These are phyloP conservation scores for Triplophysa bombifrons DNA, from an alignment of 2,797 vertebrate species.

Conservation along the genomic window DNA sequence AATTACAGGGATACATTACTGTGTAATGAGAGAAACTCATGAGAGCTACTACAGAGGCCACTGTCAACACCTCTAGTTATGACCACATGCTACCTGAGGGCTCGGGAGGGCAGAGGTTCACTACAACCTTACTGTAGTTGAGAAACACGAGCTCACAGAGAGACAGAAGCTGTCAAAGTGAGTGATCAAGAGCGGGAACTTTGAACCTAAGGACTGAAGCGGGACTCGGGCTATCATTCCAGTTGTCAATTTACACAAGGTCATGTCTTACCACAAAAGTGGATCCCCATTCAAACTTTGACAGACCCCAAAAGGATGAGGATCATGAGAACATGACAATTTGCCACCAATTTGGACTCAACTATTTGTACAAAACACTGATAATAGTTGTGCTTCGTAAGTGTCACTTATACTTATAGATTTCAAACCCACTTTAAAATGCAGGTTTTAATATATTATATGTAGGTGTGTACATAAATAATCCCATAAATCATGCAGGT, in stretches of 20 bases:
- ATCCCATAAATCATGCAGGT: not conserved
- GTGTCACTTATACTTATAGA: not conserved
- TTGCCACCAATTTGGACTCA: slow-evolving; percentile 37
- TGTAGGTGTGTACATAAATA: not conserved
- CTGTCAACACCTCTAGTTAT: slow-evolving; percentile 79
- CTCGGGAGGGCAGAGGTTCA: slow-evolving; percentile 59
- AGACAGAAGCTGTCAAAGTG: slow-evolving; percentile 55
- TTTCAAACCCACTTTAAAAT: no score
- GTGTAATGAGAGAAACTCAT: slow-evolving; percentile 72
- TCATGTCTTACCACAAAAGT: slow-evolving; percentile 18
- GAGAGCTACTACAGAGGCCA: slow-evolving; percentile 71
- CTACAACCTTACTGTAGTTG: slow-evolving; percentile 59
- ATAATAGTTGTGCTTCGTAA: slow-evolving; percentile 13
- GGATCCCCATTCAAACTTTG: slow-evolving; percentile 27
- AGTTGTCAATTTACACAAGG: slow-evolving; percentile 37
- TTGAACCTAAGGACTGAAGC: slow-evolving; percentile 39
- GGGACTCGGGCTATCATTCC: slow-evolving; percentile 15
- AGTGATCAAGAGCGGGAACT: slow-evolving; percentile 63
- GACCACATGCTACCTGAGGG: slow-evolving; percentile 71
- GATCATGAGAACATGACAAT: slow-evolving; percentile 18
- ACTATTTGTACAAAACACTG: slow-evolving; percentile 1
- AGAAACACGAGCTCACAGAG: slow-evolving; percentile 36
- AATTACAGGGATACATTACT: slow-evolving; percentile 75
- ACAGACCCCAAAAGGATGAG: slow-evolving; percentile 23
- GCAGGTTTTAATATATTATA: no score